Evolutionary conservation across 2,113 vertebrate species (phyloP).

Genomic region (Apeltes quadracus): DNA sequence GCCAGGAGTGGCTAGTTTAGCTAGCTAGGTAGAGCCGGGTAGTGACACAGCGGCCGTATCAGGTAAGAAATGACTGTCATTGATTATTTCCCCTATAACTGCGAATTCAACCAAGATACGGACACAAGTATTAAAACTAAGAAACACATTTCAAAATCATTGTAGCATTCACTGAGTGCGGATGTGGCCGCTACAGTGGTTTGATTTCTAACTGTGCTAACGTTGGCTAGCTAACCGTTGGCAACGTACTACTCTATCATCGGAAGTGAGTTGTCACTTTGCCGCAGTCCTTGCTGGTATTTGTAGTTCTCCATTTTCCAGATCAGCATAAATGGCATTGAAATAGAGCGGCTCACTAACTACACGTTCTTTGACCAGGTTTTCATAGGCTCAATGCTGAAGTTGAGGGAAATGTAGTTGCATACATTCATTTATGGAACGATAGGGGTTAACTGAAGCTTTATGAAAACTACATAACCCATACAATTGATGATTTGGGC

Average conservation of each 20-base stretch:
- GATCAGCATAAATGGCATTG: rapidly evolving
- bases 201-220: slow-evolving; percentile 31
- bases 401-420: slow-evolving; percentile 60
- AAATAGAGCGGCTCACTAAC: slow-evolving; percentile 22
- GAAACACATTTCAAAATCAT: neutral
- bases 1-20: slow-evolving; percentile 66
- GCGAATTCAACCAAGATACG: neutral
- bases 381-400: rapidly evolving
- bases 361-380: slow-evolving; percentile 41
- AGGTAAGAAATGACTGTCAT: slow-evolving; percentile 72
- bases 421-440: neutral
- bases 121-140: rapidly evolving
- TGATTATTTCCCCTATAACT: slow-evolving; percentile 18
- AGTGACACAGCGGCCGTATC: slow-evolving; percentile 81
- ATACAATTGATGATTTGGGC: slow-evolving; percentile 23
- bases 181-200: neutral
- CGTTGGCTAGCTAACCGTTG: slow-evolving; percentile 46
- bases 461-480: slow-evolving; percentile 70
- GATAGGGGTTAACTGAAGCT: neutral
- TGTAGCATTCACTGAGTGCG: neutral
- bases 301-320: slow-evolving; percentile 69
- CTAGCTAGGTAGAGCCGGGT: slow-evolving; percentile 77
- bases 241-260: slow-evolving; percentile 33
- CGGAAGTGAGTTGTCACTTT: slow-evolving; percentile 86
- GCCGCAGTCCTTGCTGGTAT: slow-evolving; percentile 37